Evolutionary conservation across 2,113 vertebrate species (phyloP), one percentile per base, ranked within the genome.

Genomic region (Pteronura brasiliensis): DNA sequence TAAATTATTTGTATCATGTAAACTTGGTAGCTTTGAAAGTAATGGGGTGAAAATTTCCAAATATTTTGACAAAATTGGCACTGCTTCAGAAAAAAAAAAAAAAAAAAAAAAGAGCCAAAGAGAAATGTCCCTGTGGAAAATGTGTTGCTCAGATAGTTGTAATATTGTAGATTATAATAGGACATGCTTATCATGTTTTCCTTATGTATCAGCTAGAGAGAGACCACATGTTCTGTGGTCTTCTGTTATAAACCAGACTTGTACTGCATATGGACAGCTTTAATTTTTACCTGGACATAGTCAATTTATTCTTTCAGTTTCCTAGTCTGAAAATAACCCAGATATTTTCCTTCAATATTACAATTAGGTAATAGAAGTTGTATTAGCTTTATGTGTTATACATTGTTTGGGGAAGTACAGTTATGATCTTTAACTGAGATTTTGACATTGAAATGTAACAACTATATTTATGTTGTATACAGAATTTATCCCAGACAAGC

Each of bases 41-140:
- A 97, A 94, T 84, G 74, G 84, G 85, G 47, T 88, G 39, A 95
- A 98, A 71, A 20, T 36, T 90, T 97, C 6, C 49, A 89, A 92
- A 96, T 27, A 74, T 17, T 74, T 94, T 31, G 31, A 39, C 31
- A 81, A 74, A 96, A 96, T 59, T 63, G 76, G 6, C 84, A 39
- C 34, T 44, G 14, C 15, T 92, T 44, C 57, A 88, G 61, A 61
- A 6, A 96, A 74, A 93, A 15, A 55, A 94, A 74, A 93, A 15
- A 55, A 94, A 18, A 94, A 96, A 71, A 94, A 94, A 20, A 93
- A 25, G 61, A 96, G 31, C 3, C 47, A 88, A 86, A 65, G 12
- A 57, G 84, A 98, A 97, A 93, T 52, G 59, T 57, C 27, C 96
- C 36, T n/a, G 4, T 49, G 67, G 86, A 92, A 80, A 80, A 93